Evolutionary conservation across 2,113 vertebrate species (phyloP).

Genomic region (Austrofundulus limnaeus): DNA sequence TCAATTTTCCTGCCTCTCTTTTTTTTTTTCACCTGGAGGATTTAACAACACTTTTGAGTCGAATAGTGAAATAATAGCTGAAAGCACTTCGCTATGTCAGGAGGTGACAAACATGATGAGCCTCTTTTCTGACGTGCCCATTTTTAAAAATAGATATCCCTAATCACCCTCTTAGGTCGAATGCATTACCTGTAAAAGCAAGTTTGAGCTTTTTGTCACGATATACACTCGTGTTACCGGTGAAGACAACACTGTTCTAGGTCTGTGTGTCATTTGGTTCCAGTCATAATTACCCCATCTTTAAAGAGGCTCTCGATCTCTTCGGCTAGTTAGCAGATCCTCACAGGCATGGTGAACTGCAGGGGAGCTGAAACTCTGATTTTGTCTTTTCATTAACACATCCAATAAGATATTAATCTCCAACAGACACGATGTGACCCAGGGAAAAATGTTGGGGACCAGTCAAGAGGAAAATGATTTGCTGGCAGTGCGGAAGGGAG

Average conservation of each 20-base stretch:
- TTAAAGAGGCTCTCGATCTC: constrained; percentile 54
- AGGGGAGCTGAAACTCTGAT: constrained; percentile 51
- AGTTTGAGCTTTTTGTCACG: constrained; percentile 11
- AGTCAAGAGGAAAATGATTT: constrained; percentile 65
- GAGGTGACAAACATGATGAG: constrained; percentile 3
- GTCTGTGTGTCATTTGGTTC: constrained; percentile 37
- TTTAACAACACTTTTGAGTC: constrained; percentile 10
- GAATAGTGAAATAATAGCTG: constrained; percentile 3
- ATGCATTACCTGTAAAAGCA: constrained; percentile 24
- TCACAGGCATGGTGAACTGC: constrained; percentile 45
- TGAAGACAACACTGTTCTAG: constrained; percentile 23
- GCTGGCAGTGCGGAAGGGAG: constrained; percentile 36
- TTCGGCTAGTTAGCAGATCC: constrained; percentile 53
- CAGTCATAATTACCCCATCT: constrained; percentile 61
- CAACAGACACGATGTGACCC: constrained; percentile 47
- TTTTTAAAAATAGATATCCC: constrained; percentile 9
- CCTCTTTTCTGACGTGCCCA: constrained; percentile 8
- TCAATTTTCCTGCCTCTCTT: background rate
- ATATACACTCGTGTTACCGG: constrained; percentile 22
- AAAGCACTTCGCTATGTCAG: constrained; percentile 31
- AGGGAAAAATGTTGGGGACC: constrained; percentile 51
- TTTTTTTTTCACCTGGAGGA: constrained; percentile 1
- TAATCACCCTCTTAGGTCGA: constrained; percentile 1
- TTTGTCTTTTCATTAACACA: constrained; percentile 69
- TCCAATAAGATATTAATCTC: constrained; percentile 69